Evolutionary conservation across 2,797 vertebrate genomes (phyloP).

Genomic region (Onychomys torridus): DNA sequence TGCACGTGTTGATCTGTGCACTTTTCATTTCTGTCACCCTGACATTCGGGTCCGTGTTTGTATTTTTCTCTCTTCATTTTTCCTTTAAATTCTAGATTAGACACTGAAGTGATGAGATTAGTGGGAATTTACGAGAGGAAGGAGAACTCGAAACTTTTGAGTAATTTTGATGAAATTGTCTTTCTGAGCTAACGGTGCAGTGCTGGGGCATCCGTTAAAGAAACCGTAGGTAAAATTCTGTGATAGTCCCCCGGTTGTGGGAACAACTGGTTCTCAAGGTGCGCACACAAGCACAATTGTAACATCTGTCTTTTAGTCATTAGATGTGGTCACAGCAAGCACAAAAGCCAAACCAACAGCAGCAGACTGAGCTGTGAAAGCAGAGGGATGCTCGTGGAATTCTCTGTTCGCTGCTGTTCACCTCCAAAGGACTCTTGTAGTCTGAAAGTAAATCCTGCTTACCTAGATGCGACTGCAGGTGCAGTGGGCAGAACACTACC

Average conservation of each 20-base stretch:
- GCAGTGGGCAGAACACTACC: background rate
- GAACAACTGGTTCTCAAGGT: background rate
- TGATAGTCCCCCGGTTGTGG: background rate
- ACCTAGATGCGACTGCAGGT: background rate
- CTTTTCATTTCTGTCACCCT: background rate
- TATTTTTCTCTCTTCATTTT: background rate
- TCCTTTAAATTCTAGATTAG: conserved; percentile 23
- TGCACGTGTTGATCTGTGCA: background rate
- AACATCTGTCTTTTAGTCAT: background rate
- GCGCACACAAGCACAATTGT: background rate
- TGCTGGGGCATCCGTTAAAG: background rate
- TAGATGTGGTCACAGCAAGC: background rate
- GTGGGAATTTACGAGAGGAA: background rate
- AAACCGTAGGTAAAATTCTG: background rate
- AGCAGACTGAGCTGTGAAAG: background rate
- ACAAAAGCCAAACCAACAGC: background rate
- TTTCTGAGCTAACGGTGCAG: background rate
- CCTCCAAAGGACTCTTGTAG: background rate
- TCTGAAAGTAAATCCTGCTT: background rate
- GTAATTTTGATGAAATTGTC: background rate
- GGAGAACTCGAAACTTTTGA: background rate
- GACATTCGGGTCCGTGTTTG: background rate
- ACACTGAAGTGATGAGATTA: background rate
- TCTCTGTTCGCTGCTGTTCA: background rate
- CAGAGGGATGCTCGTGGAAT: background rate